Evolutionary conservation across 2,113 vertebrate species (phyloP), one percentile per base, ranked within the genome.

Genomic region (Muntiacus muntjak): DNA sequence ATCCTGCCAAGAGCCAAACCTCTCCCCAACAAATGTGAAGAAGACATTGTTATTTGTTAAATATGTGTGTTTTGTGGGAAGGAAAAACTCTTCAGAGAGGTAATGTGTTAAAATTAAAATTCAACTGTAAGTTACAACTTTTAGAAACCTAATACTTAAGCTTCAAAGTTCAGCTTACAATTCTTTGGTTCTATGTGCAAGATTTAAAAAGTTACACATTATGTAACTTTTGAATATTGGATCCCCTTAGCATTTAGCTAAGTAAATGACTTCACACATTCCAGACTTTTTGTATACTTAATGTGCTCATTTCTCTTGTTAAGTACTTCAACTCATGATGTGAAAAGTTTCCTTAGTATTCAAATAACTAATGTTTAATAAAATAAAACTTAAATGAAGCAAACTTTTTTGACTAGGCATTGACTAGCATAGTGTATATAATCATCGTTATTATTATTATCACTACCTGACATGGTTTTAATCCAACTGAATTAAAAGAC

Each of bases 291-390:
- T 95, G 45, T 64, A 5, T 30, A 28, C 67, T 94, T 57, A 88
- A 28, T 92, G 26, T 86, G 60, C 52, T 91, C 14, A 58, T 3
- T 94, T 94, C 96, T 21, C 33, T 84, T 89, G 67, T 92, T 74
- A 92, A 74, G 23, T 83, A 79, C 16, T 79, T 97, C 9, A 79
- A 4, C 43, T 78, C 78, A 78, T 2, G 25, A 81, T 87, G 17
- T 87, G 76, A 93, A 96, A 96, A 45, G 8, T 89, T 54, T 79
- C n/a, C 13, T 84, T 91, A 81, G 60, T 71, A 23, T 83, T 96
- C 47, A 95, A 87, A 7, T 89, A 89, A 55, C 9, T 62, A n/a
- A 57, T 23, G 25, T 64, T 97, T 67, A 94, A 76, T 89, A 74
- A 78, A 26, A 67, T 87, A 57, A 76, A 91, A 28, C 19, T 33